Conservation (phyloP, 2,888 invertebrate genomes). For the Epinotia bilunana region DNA sequence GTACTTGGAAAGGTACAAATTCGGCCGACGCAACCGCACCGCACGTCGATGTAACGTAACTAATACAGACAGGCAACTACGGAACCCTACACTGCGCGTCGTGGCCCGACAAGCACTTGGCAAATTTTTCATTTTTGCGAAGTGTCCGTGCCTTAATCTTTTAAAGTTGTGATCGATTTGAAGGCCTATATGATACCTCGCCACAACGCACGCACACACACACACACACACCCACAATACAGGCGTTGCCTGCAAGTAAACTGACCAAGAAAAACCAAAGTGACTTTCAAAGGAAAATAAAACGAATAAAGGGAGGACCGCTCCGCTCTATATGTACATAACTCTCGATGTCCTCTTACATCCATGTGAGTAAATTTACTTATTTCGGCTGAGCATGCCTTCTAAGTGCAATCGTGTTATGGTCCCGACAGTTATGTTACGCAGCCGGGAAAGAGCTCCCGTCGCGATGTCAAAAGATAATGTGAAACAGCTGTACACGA, state of each 20-base stretch:
- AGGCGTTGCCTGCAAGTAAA: neutral
- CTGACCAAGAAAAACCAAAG: neutral
- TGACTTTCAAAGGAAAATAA: slow-evolving; percentile 13
- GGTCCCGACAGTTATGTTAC: slow-evolving; percentile 32
- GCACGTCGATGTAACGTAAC: too few species aligned
- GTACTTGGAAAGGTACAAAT: too few species aligned
- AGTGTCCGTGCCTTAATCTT: neutral
- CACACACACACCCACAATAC: too few species aligned
- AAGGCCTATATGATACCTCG: neutral
- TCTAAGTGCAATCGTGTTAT: slow-evolving; percentile 27
- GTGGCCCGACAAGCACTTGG: too few species aligned
- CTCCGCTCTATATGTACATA: slow-evolving; percentile 32
- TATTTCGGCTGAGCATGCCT: neutral
- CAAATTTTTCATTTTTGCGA: neutral
- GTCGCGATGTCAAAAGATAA: slow-evolving; percentile 29
- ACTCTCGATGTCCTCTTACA: slow-evolving; percentile 27
- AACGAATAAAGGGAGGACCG: slow-evolving; percentile 23
- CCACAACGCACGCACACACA: too few species aligned
- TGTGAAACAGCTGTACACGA: slow-evolving; percentile 23
- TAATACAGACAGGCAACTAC: too few species aligned
- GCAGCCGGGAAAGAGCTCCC: slow-evolving; percentile 7
- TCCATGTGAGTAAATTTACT: slow-evolving; percentile 6
- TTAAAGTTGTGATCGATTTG: neutral
- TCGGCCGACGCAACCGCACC: too few species aligned
- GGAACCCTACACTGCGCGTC: too few species aligned